A percentile compares a stretch with the other conserved stretches of the same genome.
Evolutionary conservation across 1,140 invertebrate species (phyloP).

Genomic region (Heliconius himera): DNA sequence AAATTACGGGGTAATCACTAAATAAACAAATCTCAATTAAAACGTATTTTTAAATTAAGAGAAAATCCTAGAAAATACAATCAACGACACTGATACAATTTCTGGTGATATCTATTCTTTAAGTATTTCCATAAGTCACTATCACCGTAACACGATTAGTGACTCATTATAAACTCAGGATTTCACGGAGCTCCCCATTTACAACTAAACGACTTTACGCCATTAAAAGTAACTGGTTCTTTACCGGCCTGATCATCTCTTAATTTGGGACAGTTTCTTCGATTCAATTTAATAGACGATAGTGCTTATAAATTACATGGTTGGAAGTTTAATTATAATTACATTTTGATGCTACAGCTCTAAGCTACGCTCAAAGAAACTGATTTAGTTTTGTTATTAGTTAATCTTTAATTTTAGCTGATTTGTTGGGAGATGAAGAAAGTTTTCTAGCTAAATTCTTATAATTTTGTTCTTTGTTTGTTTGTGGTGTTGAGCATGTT

Average conservation of each 20-base stretch:
- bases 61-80: too few species aligned
- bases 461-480: not conserved
- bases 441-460: not conserved
- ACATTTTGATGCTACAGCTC: not conserved
- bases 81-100: too few species aligned
- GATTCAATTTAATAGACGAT: constrained; percentile 34
- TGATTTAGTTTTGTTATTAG: not conserved
- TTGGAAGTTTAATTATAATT: not conserved
- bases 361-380: not conserved
- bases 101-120: not conserved
- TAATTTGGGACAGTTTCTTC: constrained; percentile 38
- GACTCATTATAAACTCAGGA: constrained; percentile 40
- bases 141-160: constrained; percentile 37
- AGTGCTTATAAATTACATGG: constrained; percentile 22
- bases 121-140: constrained; percentile 31
- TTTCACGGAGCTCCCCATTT: constrained; percentile 42
- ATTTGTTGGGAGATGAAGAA: not conserved
- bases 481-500: not conserved
- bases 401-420: not conserved
- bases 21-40: too few species aligned
- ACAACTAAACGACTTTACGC: constrained; percentile 36
- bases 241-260: constrained; percentile 27
- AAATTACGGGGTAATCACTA: too few species aligned
- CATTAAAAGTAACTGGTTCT: constrained; percentile 39
- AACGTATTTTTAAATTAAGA: too few species aligned